Evolutionary conservation across 2,113 vertebrate genomes (phyloP).

Genomic region (Sminthopsis crassicaudata): DNA sequence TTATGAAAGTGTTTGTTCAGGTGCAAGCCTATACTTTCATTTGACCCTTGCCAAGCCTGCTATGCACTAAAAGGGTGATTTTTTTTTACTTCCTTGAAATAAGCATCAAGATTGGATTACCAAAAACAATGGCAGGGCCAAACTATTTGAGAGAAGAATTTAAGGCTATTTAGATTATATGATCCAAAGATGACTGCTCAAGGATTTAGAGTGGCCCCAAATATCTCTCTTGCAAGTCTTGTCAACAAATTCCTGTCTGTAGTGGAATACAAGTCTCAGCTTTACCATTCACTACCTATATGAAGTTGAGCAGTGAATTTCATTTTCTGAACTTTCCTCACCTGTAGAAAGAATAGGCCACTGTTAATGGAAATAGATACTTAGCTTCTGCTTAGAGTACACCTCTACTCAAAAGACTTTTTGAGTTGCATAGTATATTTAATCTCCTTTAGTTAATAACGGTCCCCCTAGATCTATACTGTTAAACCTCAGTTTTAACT

Average conservation of each 20-base stretch:
- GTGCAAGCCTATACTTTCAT: constrained; percentile 4
- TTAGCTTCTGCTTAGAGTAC: background rate
- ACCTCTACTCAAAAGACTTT: background rate
- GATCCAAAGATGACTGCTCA: background rate
- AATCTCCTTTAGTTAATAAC: background rate
- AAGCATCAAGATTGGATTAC: no score
- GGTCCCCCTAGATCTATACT: background rate
- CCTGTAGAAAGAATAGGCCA: background rate
- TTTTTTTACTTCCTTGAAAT: background rate
- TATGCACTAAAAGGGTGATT: background rate
- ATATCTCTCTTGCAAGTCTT: background rate
- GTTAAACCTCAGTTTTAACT: background rate
- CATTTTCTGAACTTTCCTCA: background rate
- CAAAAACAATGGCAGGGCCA: background rate
- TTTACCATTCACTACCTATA: background rate
- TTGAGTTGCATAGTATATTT: background rate
- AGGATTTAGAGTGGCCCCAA: background rate
- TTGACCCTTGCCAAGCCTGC: background rate
- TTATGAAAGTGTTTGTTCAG: constrained; percentile 50
- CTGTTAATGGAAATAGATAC: background rate
- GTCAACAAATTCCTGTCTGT: background rate
- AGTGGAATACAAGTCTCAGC: background rate
- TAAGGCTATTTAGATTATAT: background rate
- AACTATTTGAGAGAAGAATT: background rate
- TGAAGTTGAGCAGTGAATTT: background rate